Base-by-base conservation (phyloP, 2,797 vertebrate species). In the Rhinichthys osculus region DNA sequence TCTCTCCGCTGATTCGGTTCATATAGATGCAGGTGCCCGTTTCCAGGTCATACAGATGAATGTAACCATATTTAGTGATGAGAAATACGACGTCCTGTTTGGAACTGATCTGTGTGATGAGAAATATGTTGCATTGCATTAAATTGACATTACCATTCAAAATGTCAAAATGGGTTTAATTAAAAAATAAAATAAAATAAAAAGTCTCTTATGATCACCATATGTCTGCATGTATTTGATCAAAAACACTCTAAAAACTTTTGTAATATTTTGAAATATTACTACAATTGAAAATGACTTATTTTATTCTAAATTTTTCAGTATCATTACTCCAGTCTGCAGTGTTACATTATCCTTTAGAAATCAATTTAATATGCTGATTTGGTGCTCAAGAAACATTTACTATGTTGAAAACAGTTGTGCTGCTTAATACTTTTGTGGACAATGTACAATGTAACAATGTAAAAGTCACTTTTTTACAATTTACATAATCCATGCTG, bases 11-110 rank as follows among this genome's bases (percentile, higher is more conserved):
- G 92, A 99, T 99, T 90, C 98, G 95, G 92, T 99, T 99, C 98
- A 99, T 99, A 93, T 99, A 99, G 93, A 99, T 99, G 88, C 98
- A 99, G 90, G 98, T 99, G 73, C 98, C 98, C 0, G 98, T 99
- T 93, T 99, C 98, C 92, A 99, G 94, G 91, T 99, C 98, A 80
- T 99, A 99, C 78, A 99, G 93, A 89, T 99, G 98, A 92, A 99
- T 99, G 90, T 99, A 99, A 82, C 98, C 98, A 57, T 99, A 99
- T 89, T 99, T 99, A 23, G 98, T 99, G 87, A 99, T 98, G 42
- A 99, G 95, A 91, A 98, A 99, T 70, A 99, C 97, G n/a, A 99
- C 98, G 85, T 99, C 97, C 0, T 99, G 97, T 91, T 99, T 99
- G 90, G 96, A 94, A 89, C 98, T 99, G 91, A 99, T 98, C 98